phyloP scores from a whole-genome alignment of 2,797 vertebrate species.

The Alosa sapidissima region DNA sequence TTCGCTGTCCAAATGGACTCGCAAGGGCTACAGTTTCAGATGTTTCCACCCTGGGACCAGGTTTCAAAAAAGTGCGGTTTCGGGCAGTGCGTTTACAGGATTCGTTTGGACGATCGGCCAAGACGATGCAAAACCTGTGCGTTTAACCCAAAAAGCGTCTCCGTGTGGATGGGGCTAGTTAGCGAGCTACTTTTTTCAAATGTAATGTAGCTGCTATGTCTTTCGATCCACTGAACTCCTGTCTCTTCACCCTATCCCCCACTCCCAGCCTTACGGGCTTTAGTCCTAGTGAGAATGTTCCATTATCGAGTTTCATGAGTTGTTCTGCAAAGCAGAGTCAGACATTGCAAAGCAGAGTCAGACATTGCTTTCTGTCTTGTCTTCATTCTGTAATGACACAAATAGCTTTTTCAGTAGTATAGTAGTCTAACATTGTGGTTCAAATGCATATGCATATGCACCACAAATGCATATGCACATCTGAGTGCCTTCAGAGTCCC shows the following conservation, averaged over 20 bases:
- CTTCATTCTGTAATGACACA: conserved; percentile 1
- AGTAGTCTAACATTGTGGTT: conserved; percentile 1
- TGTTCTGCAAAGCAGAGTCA: neutral
- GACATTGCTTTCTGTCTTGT: neutral
- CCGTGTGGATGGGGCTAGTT: neutral
- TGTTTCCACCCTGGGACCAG: too few relatives aligned
- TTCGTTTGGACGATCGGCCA: too few relatives aligned
- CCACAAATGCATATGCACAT: conserved; percentile 2
- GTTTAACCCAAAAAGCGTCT: too few relatives aligned
- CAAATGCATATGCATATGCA: neutral
- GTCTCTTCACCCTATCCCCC: neutral
- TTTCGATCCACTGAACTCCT: neutral
- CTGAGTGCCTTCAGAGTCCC: conserved; percentile 55
- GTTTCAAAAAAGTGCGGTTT: too few relatives aligned
- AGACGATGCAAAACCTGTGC: too few relatives aligned
- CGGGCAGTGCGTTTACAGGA: too few relatives aligned
- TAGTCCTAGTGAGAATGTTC: neutral
- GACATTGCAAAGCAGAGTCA: neutral
- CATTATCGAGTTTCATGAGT: neutral
- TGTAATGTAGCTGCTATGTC: neutral
- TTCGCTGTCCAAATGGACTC: too few relatives aligned
- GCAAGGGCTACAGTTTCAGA: too few relatives aligned
- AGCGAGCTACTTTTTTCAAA: neutral
- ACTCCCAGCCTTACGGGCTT: neutral
- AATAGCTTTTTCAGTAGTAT: neutral